Conservation (phyloP, 92 coral and sea anemone species). For the Siderastrea siderea region DNA sequence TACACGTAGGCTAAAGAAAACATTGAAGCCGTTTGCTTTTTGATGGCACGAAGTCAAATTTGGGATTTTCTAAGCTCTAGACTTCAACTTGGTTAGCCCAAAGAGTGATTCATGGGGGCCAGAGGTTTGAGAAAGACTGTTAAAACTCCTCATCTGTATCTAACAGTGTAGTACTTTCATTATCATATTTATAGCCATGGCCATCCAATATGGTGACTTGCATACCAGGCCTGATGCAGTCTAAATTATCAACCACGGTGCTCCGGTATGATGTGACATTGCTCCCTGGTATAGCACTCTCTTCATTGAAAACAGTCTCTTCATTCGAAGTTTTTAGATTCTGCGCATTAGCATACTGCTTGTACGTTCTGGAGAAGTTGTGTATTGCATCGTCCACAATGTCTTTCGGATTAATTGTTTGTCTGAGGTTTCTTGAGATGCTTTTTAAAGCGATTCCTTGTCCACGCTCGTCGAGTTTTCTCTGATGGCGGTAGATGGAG, state of each 20-base stretch:
- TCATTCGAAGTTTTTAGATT: conserved; percentile 68
- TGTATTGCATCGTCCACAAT: conserved; percentile 99
- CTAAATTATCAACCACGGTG: conserved; percentile 76
- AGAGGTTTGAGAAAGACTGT: background rate
- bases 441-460: conserved; percentile 97
- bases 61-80: background rate
- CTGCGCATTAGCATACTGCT: conserved; percentile 95
- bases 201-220: conserved; percentile 90
- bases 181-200: conserved; percentile 65
- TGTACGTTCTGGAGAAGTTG: conserved; percentile 95
- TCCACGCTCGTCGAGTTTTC: conserved; percentile 92
- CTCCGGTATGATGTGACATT: conserved; percentile 77
- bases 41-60: too few species aligned
- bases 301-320: conserved; percentile 60
- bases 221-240: conserved; percentile 87
- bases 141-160: conserved; percentile 93
- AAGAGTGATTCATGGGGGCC: too few species aligned
- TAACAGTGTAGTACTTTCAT: conserved; percentile 84
- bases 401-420: conserved; percentile 97
- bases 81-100: too few species aligned
- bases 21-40: too few species aligned
- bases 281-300: conserved; percentile 39
- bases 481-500: conserved; percentile 88
- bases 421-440: conserved; percentile 92
- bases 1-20: too few species aligned